Conservation (phyloP, 2,797 vertebrate genomes). For the Cyprinodon diabolis region DNA sequence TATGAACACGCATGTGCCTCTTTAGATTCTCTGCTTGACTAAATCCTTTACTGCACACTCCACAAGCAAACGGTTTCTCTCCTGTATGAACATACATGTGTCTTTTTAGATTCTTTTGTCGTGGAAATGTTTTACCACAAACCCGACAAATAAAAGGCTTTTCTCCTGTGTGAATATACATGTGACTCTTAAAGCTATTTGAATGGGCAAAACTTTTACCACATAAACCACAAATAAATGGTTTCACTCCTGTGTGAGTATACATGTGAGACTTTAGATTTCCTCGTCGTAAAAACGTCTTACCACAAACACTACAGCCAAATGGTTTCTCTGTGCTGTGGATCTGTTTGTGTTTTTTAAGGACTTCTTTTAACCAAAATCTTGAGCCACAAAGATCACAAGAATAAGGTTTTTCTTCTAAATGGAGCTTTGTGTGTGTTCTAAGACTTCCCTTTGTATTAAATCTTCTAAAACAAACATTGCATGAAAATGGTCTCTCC, state of each 20-base stretch:
- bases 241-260: neutral
- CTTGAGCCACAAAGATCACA: constrained; percentile 1
- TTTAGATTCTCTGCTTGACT: neutral
- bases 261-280: neutral
- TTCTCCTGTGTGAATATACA: neutral
- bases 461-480: neutral
- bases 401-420: neutral
- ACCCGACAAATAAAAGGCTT: neutral
- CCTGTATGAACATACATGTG: neutral
- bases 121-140: neutral
- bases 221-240: neutral
- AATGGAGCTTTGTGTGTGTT: neutral
- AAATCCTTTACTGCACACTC: neutral
- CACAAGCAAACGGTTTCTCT: neutral
- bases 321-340: neutral
- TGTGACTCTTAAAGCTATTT: neutral
- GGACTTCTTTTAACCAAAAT: neutral
- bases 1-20: neutral
- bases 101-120: neutral
- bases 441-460: neutral
- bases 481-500: neutral
- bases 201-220: neutral
- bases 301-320: neutral
- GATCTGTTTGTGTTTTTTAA: neutral
- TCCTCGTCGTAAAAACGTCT: neutral